Evolutionary conservation across 2,797 vertebrate genomes (phyloP).

Genomic region (Anomalospiza imberbis): DNA sequence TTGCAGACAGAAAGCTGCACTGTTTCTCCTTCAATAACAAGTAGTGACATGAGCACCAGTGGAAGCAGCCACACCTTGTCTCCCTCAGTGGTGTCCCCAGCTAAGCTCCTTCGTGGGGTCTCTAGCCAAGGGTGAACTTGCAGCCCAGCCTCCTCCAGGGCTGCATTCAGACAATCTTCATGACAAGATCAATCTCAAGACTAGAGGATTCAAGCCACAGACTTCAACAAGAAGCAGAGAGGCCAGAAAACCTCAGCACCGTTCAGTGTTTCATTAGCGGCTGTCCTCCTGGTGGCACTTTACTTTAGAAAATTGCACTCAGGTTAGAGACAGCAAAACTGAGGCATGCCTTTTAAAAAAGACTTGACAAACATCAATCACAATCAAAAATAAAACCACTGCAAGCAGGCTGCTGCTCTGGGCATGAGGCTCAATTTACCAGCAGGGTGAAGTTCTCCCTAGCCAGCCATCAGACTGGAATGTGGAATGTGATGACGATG

Average conservation of each 20-base stretch:
- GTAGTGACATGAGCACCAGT: not conserved
- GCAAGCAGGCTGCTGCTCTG: not conserved
- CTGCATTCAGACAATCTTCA: not conserved
- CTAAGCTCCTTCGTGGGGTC: not conserved
- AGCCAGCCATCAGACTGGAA: not conserved
- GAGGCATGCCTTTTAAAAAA: not conserved
- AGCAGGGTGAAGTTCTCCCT: not conserved
- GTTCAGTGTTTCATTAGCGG: not conserved
- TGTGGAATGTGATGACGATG: not conserved
- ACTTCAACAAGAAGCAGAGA: not conserved
- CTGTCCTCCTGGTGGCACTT: not conserved
- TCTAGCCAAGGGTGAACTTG: not conserved
- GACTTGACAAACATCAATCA: not conserved
- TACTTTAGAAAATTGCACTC: not conserved
- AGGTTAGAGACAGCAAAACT: not conserved
- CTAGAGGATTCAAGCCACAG: not conserved
- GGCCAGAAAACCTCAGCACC: not conserved
- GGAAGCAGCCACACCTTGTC: not conserved
- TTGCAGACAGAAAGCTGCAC: not conserved
- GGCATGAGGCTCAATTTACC: not conserved
- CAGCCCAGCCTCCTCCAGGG: not conserved
- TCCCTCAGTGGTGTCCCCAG: accelerated
- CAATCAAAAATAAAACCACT: not conserved
- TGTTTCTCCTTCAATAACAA: not conserved
- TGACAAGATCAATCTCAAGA: not conserved